Evolutionary conservation across 2,113 vertebrate genomes (phyloP).

Genomic region (Gallinago jamesoni): DNA sequence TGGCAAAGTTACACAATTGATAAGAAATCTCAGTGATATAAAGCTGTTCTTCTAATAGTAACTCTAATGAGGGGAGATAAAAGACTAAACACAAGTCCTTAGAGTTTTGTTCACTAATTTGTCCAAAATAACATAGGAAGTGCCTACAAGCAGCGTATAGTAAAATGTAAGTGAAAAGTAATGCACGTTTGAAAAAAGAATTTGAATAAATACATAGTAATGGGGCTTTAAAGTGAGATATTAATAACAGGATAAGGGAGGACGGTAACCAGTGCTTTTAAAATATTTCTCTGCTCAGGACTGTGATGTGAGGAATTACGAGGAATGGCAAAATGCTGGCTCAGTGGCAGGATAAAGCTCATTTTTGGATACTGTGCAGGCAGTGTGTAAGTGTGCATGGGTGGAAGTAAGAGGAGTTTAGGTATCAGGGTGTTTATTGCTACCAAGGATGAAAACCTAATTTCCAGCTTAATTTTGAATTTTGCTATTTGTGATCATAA

Average conservation of each 20-base stretch:
- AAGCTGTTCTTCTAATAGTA: background rate
- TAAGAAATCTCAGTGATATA: background rate
- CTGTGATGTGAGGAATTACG: background rate
- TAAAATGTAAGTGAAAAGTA: background rate
- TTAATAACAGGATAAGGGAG: background rate
- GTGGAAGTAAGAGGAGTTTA: background rate
- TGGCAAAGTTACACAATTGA: background rate
- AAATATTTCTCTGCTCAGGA: background rate
- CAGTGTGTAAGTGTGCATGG: background rate
- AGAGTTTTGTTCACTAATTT: background rate
- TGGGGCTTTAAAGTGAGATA: background rate
- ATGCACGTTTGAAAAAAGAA: background rate
- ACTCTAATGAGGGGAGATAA: background rate
- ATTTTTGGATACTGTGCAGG: fast-evolving
- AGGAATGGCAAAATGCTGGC: background rate
- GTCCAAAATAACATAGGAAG: background rate
- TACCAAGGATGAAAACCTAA: background rate
- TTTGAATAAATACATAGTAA: background rate
- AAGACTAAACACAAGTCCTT: background rate
- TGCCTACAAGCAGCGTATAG: background rate
- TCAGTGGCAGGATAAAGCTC: background rate
- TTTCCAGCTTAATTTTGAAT: background rate
- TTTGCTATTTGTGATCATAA: background rate
- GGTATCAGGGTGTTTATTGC: background rate
- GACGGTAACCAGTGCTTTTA: background rate